phyloP scores from a whole-genome alignment of 2,888 invertebrate genomes.

The Bombyx huttoni region DNA sequence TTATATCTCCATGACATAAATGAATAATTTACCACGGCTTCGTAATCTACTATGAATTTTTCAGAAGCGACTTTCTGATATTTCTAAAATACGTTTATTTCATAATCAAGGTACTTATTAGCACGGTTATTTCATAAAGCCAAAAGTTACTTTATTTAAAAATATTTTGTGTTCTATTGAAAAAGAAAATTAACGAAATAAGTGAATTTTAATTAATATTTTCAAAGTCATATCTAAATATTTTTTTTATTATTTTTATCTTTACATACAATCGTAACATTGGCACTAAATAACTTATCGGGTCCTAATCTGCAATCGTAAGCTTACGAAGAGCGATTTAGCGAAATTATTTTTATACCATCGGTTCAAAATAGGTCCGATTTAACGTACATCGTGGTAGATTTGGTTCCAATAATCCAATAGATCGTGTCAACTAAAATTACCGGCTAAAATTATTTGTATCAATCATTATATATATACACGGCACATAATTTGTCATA shows the following conservation, averaged over 20 bases:
- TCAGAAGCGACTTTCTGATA: neutral
- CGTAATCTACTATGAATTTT: neutral
- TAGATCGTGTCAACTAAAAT: constrained; percentile 20
- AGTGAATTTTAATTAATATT: neutral
- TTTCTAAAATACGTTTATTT: neutral
- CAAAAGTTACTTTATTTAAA: too few relatives aligned
- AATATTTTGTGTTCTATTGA: too few relatives aligned
- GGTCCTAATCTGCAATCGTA: neutral
- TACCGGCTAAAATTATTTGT: constrained; percentile 33
- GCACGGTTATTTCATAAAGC: neutral
- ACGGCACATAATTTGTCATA: constrained; percentile 60
- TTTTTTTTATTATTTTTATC: constrained; percentile 14
- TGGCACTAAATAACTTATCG: constrained; percentile 48
- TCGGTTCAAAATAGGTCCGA: neutral
- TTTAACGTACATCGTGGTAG: constrained; percentile 48
- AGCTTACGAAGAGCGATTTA: too few relatives aligned
- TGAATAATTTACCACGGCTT: neutral
- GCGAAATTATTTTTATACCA: too few relatives aligned
- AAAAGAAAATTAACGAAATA: neutral
- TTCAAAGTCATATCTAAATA: too few relatives aligned
- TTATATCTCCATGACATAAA: constrained; percentile 28
- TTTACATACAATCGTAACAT: constrained; percentile 33
- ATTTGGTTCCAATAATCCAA: constrained; percentile 48
- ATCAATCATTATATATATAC: constrained; percentile 52
- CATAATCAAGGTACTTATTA: neutral